A percentile compares a stretch with the other conserved stretches of the same genome.
These are phyloP conservation scores for Brachyhypopomus occidentalis DNA, from an alignment of 2,113 vertebrate species.

Conservation along the genomic window DNA sequence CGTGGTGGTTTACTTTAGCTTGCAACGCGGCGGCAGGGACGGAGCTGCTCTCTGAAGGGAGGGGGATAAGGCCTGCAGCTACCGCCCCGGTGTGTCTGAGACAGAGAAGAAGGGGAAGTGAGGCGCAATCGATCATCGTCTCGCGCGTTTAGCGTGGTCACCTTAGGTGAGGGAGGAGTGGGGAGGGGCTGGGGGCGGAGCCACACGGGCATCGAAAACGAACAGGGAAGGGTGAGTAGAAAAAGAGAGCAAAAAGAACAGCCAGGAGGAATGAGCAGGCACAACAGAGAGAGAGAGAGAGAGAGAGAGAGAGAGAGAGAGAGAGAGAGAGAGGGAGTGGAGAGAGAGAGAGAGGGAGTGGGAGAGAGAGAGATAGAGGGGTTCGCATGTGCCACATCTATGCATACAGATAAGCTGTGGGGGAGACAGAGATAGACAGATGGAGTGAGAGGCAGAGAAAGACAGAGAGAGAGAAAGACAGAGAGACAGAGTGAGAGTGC, in stretches of 20 bases:
- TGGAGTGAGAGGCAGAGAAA: background rate
- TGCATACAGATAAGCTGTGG: background rate
- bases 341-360: conserved; percentile 45
- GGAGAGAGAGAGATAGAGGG: conserved; percentile 47
- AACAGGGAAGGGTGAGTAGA: conserved; percentile 7
- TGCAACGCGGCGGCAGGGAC: conserved; percentile 7
- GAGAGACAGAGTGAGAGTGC: background rate
- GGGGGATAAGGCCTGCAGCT: conserved; percentile 47
- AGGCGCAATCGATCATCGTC: conserved; percentile 62
- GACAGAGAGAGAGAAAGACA: background rate
- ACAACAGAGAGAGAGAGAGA: conserved; percentile 35
- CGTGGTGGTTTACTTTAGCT: conserved; percentile 2
- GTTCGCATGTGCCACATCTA: background rate
- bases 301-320: conserved; percentile 46
- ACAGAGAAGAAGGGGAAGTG: conserved; percentile 39
- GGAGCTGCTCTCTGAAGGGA: background rate
- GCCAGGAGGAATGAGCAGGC: background rate
- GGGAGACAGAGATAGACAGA: conserved; percentile 11
- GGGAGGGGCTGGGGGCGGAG: background rate
- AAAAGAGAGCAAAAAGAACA: background rate
- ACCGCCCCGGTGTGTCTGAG: conserved; percentile 24
- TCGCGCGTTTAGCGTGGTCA: conserved; percentile 64
- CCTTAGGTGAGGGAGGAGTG: conserved; percentile 43
- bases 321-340: conserved; percentile 43
- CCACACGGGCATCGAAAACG: background rate